phyloP scores from a whole-genome alignment of 2,888 invertebrate genomes.

The Coelogynopora nodosa region DNA sequence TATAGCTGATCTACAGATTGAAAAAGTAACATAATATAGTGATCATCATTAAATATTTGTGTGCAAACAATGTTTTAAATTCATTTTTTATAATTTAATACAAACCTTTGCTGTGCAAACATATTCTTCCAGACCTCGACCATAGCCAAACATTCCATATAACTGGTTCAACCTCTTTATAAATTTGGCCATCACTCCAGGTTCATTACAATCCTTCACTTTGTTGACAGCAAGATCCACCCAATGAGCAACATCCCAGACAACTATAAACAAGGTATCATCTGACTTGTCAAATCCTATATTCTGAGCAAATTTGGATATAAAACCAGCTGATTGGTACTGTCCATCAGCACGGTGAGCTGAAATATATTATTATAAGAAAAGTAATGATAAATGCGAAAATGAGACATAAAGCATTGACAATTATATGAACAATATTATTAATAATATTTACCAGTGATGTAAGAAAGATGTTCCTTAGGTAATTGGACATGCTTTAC shows the following conservation, averaged over 20 bases:
- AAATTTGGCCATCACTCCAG: neutral
- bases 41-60: too few species aligned
- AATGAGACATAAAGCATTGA: too few species aligned
- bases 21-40: too few species aligned
- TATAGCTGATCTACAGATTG: too few species aligned
- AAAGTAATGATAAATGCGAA: neutral
- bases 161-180: neutral
- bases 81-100: too few species aligned
- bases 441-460: neutral
- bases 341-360: neutral
- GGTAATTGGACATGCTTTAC: neutral
- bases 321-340: neutral
- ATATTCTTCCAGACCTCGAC: neutral
- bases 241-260: neutral
- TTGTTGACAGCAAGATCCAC: neutral
- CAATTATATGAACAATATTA: too few species aligned
- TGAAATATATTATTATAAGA: neutral
- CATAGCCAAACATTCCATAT: neutral
- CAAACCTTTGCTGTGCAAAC: neutral
- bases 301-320: neutral
- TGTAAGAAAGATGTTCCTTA: neutral
- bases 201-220: neutral
- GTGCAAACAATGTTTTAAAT: too few species aligned
- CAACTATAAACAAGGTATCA: neutral
- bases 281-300: neutral